A percentile compares a stretch with the other conserved stretches of the same genome.
These are phyloP conservation scores for Sebastolobus altivelis DNA, from an alignment of 2,797 vertebrate genomes.

Conservation along the genomic window DNA sequence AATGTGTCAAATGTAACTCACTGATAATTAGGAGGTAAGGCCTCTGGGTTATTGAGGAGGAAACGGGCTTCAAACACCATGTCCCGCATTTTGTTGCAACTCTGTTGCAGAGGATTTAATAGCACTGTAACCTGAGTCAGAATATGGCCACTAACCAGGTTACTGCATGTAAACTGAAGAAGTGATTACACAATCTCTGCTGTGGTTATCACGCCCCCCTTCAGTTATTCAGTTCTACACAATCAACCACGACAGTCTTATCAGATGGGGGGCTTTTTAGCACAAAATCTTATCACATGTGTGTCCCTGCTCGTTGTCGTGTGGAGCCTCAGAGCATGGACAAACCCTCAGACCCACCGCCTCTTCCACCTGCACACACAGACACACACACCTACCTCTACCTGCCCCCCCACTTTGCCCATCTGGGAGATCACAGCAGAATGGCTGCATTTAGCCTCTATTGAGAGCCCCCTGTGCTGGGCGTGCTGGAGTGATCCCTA, in stretches of 20 bases:
- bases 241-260: conserved; percentile 41
- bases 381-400: conserved; percentile 9
- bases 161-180: background rate
- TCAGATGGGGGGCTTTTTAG: conserved; percentile 46
- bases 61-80: conserved; percentile 3
- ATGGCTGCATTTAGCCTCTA: conserved; percentile 54
- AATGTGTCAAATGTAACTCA: conserved; percentile 17
- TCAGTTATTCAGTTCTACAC: conserved; percentile 43
- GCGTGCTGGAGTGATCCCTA: conserved; percentile 56
- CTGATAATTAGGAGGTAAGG: conserved; percentile 7
- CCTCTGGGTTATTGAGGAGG: conserved; percentile 7
- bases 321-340: conserved; percentile 12
- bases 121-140: background rate
- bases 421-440: conserved; percentile 43
- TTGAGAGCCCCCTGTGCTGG: conserved; percentile 46
- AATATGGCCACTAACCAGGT: conserved; percentile 11
- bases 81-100: conserved; percentile 12
- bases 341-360: background rate
- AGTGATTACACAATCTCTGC: conserved; percentile 9
- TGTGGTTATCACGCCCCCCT: conserved; percentile 30
- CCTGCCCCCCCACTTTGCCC: conserved; percentile 26
- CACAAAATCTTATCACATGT: conserved; percentile 39
- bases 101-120: background rate
- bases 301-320: conserved; percentile 13
- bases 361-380: conserved; percentile 5